These are phyloP conservation scores for Drosophila mimica DNA, from an alignment of 2,888 invertebrate genomes.

Conservation along the genomic window DNA sequence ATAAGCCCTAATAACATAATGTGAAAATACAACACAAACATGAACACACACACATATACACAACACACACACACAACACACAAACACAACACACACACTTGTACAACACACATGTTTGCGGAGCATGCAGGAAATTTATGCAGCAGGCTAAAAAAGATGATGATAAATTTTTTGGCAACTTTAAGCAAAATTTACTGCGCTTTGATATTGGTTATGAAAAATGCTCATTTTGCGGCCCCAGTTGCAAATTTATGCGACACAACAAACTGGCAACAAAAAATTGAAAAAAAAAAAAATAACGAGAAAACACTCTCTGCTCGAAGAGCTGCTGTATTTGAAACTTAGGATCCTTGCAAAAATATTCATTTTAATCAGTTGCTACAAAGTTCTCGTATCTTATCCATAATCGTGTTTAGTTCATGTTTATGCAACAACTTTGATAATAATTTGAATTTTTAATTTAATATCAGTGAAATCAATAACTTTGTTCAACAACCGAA, in stretches of 20 bases:
- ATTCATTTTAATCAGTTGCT: conserved; percentile 1
- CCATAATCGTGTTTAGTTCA: not conserved
- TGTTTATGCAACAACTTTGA: not conserved
- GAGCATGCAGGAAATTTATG: conserved; percentile 58
- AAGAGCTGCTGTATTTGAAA: not conserved
- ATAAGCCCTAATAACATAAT: conserved; percentile 63
- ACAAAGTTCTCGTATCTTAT: not conserved
- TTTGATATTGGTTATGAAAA: conserved; percentile 76
- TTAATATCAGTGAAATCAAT: not conserved
- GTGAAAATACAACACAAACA: conserved; percentile 20
- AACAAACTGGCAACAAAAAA: conserved; percentile 24
- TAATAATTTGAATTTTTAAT: not conserved
- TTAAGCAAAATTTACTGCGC: conserved; percentile 75
- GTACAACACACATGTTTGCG: conserved; percentile 4
- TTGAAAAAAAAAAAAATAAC: conserved; percentile 11
- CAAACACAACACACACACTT: not conserved
- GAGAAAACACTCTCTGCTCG: not conserved
- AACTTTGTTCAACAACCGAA: not conserved
- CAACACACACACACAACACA: conserved; percentile 4
- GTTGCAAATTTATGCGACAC: conserved; percentile 65
- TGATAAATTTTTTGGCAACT: conserved; percentile 56
- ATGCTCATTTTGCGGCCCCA: conserved; percentile 56
- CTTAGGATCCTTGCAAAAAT: not conserved
- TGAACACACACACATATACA: conserved; percentile 1
- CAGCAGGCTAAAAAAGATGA: conserved; percentile 27